These are phyloP conservation scores for Drosophila neonasuta DNA, from an alignment of 2,888 invertebrate species.

Conservation along the genomic window DNA sequence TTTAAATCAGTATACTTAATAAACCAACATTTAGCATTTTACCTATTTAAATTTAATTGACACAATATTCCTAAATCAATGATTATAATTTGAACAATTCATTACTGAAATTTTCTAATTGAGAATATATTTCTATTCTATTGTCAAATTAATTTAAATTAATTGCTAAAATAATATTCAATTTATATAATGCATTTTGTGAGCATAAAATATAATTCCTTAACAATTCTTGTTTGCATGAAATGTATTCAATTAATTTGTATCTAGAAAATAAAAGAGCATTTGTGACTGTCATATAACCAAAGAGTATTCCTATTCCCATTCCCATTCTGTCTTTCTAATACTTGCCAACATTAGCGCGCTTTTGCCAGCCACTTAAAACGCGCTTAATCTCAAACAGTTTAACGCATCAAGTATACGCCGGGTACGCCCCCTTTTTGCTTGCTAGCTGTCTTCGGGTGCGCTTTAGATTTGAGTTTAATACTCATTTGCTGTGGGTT, in stretches of 20 bases:
- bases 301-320: not conserved
- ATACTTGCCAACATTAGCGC: slow-evolving; percentile 9
- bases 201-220: too few species aligned
- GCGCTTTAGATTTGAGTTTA: slow-evolving; percentile 41
- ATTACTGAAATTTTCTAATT: too few species aligned
- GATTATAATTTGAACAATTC: too few species aligned
- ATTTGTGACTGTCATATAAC: not conserved
- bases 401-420: slow-evolving; percentile 68
- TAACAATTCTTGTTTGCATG: too few species aligned
- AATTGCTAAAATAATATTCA: too few species aligned
- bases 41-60: too few species aligned
- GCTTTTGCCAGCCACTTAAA: slow-evolving; percentile 37
- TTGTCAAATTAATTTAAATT: too few species aligned
- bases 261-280: not conserved
- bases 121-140: too few species aligned
- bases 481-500: slow-evolving; percentile 37
- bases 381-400: slow-evolving; percentile 58
- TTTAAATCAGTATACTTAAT: too few species aligned
- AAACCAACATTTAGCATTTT: too few species aligned
- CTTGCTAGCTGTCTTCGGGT: slow-evolving; percentile 19
- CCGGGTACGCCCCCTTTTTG: slow-evolving; percentile 32
- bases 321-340: not conserved
- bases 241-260: not conserved
- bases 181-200: too few species aligned
- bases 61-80: too few species aligned